Percentiles rank a stretch among this genome's conserved stretches.
phyloP scores from a whole-genome alignment of 2,888 invertebrate genomes.

The Harmothoe impar region DNA sequence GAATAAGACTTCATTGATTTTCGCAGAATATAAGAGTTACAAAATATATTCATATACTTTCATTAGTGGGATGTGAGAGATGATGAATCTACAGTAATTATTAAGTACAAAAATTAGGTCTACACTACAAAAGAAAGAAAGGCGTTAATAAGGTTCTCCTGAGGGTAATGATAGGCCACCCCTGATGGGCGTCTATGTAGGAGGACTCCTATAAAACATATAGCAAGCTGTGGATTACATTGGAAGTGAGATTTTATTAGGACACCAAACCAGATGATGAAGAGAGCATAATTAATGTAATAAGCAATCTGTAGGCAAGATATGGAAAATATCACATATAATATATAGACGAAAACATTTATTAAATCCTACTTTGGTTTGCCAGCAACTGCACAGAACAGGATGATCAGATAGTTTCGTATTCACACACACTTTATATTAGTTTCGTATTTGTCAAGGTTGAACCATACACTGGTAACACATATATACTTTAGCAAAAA shows the following conservation, averaged over 20 bases:
- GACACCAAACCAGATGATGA: constrained; percentile 61
- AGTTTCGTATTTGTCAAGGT: constrained; percentile 38
- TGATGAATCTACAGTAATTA: too few relatives aligned
- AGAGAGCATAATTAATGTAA: constrained; percentile 61
- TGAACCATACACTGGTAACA: constrained; percentile 45
- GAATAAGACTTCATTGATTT: too few relatives aligned
- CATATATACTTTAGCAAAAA: constrained; percentile 51
- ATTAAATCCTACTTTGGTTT: constrained; percentile 58
- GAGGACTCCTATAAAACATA: constrained; percentile 21
- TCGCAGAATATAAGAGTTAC: too few relatives aligned
- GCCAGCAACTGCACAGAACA: constrained; percentile 51
- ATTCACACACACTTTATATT: constrained; percentile 48
- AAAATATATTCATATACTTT: too few relatives aligned
- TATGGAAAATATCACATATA: constrained; percentile 63
- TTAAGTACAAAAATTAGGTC: too few relatives aligned
- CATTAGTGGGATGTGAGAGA: too few relatives aligned
- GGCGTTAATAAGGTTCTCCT: too few relatives aligned
- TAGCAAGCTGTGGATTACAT: constrained; percentile 38
- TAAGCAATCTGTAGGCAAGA: constrained; percentile 61
- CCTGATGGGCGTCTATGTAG: not conserved
- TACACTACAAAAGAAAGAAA: too few relatives aligned
- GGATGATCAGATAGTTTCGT: constrained; percentile 45
- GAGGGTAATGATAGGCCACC: too few relatives aligned
- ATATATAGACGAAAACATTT: constrained; percentile 62
- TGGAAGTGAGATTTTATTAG: constrained; percentile 62